Conservation (phyloP, 1,140 invertebrate genomes). For the Gonioctena quinquepunctata region DNA sequence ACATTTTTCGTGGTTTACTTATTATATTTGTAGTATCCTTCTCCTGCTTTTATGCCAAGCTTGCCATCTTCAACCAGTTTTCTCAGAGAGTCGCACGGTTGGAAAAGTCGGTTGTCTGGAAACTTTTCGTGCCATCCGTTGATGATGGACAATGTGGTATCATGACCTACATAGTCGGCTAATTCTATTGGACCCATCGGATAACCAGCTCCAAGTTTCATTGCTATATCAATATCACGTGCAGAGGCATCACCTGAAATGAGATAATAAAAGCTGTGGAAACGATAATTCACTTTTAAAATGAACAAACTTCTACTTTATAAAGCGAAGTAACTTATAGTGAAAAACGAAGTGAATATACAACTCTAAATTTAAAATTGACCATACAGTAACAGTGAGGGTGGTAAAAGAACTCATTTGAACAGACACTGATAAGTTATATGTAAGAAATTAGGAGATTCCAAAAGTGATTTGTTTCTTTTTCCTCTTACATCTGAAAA, state of each 20-base stretch:
- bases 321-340: no score
- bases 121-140: slow-evolving; percentile 78
- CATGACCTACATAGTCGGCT: slow-evolving; percentile 78
- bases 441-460: no score
- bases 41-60: slow-evolving; percentile 80
- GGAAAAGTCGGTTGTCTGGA: slow-evolving; percentile 79
- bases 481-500: no score
- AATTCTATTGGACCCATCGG: slow-evolving; percentile 87
- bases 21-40: slow-evolving; percentile 85
- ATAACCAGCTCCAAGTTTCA: slow-evolving; percentile 85
- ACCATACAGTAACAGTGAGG: no score
- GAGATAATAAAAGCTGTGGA: no score
- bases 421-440: no score
- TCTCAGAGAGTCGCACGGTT: slow-evolving; percentile 66
- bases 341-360: no score
- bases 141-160: slow-evolving; percentile 67
- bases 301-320: no score
- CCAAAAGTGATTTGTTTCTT: no score
- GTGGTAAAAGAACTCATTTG: no score
- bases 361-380: no score
- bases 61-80: slow-evolving; percentile 81
- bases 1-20: slow-evolving; percentile 4
- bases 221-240: slow-evolving; percentile 78
- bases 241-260: slow-evolving; percentile 68
- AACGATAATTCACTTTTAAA: no score